A percentile compares a stretch with the other conserved stretches of the same genome.
Evolutionary conservation across 2,113 vertebrate species (phyloP).

Genomic region (Thryonomys swinderianus): DNA sequence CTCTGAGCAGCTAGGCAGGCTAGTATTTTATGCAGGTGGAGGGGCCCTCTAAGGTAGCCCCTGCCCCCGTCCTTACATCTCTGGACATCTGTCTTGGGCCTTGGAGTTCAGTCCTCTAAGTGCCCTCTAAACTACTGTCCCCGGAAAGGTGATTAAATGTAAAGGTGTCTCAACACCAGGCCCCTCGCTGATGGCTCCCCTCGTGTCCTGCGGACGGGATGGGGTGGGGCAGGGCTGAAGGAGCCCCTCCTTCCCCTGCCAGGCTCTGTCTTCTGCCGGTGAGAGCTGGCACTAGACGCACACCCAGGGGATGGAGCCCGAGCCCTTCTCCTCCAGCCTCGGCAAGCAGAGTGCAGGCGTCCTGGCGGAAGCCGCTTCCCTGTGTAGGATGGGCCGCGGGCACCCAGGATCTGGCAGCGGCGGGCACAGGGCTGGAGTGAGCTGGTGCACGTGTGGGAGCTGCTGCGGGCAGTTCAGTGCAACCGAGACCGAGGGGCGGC

Average conservation of each 20-base stretch:
- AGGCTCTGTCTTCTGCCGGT: not conserved
- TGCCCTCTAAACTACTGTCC: not conserved
- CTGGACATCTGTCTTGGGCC: not conserved
- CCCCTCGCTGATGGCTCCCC: not conserved
- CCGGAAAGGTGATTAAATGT: conserved; percentile 29
- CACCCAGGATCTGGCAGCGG: not conserved
- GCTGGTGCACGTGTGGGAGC: not conserved
- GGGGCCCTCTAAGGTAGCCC: not conserved
- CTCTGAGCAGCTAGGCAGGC: not conserved
- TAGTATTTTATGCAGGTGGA: not conserved
- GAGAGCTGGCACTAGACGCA: not conserved
- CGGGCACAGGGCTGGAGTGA: not conserved
- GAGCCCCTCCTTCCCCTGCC: not conserved
- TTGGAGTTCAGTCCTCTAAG: conserved; percentile 6
- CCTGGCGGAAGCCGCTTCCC: not conserved
- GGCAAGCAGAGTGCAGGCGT: not conserved
- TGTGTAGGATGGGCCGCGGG: not conserved
- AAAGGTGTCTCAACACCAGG: not conserved
- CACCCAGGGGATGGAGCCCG: not conserved
- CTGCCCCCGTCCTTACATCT: not conserved
- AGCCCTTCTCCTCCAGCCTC: not conserved
- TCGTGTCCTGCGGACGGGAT: not conserved
- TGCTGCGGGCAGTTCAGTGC: accelerated
- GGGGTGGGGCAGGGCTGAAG: not conserved
- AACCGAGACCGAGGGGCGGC: not conserved